Evolutionary conservation across 1,140 invertebrate species (phyloP), one percentile per base, ranked within the genome.

Genomic region (Oncopodura yosiiana): DNA sequence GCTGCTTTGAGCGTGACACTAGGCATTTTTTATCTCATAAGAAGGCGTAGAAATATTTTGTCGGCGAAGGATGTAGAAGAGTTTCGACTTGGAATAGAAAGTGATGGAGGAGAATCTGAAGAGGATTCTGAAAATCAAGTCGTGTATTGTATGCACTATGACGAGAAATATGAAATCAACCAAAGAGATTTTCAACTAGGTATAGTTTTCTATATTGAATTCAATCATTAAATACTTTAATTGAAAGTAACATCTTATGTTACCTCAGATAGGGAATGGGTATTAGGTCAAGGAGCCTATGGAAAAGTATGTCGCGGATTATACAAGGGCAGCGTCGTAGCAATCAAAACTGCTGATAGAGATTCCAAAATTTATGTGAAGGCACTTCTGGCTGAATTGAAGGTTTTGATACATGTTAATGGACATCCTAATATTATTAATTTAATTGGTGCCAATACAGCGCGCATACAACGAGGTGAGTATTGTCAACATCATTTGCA

Each of bases 311-410:
- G 12, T 14, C 19, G 37, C 19, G 46, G 46, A 8, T 36, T 11
- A 6, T 49, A 37, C 11, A 38, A 49, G 2, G 9, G 5, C 2
- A 5, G 2, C 3, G 4, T 3, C 11, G 54, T 50, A 16, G 54
- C 54, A 8, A 32, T 56, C 11, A 56, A 56, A 29, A 56, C 46
- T 29, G n/a, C n/a, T n/a, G n/a, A n/a, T n/a, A n/a, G n/a, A n/a
- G n/a, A n/a, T n/a, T n/a, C n/a, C n/a, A n/a, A n/a, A n/a, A n/a
- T n/a, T 11, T 46, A 32, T 34, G 16, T 46, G 8, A 18, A 30
- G 11, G 16, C 44, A 0, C 34, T 46, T 8, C 16, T 46, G 16
- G 18, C 44, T 12, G 44, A 46, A 19, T 21, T 46, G 18, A 46
- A 46, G 21, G 23, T 46, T 32, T 30, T 46, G 3, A 46, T 46